Conservation (phyloP, 2,888 invertebrate genomes). For the Acronicta leporina region DNA sequence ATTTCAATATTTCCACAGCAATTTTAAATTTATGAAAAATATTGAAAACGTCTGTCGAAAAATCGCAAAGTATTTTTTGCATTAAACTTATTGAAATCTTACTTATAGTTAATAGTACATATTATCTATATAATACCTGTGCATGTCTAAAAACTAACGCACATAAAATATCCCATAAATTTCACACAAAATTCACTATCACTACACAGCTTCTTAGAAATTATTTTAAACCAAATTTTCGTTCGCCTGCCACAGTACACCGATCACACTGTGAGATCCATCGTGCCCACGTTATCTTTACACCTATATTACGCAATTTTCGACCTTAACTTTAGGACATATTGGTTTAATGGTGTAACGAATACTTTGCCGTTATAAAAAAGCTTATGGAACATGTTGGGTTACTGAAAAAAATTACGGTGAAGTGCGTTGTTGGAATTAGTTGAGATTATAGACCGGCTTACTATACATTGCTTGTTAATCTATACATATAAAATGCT, state of each 20-base stretch:
- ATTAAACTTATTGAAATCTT: too few species aligned
- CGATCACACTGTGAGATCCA: constrained; percentile 37
- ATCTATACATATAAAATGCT: too few species aligned
- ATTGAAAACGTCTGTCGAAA: too few species aligned
- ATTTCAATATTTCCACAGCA: too few species aligned
- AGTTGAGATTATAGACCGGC: constrained; percentile 24
- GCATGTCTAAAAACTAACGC: constrained; percentile 25
- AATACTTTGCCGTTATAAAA: constrained; percentile 41
- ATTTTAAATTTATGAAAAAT: too few species aligned
- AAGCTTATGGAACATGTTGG: constrained; percentile 48
- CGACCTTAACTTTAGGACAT: constrained; percentile 10
- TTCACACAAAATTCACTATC: constrained; percentile 20
- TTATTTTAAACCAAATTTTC: constrained; percentile 23
- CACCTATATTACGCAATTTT: constrained; percentile 22
- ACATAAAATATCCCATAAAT: constrained; percentile 9
- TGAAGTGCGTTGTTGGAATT: constrained; percentile 11
- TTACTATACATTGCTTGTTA: constrained; percentile 48
- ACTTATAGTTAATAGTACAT: too few species aligned
- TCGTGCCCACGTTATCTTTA: constrained; percentile 13
- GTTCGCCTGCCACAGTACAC: constrained; percentile 37
- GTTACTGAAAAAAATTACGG: constrained; percentile 37
- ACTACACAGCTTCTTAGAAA: constrained; percentile 9
- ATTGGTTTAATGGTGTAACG: constrained; percentile 4
- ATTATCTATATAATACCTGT: constrained; percentile 31
- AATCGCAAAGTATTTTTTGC: too few species aligned